Evolutionary conservation across 2,113 vertebrate genomes (phyloP).

Genomic region (Dasyprocta punctata): DNA sequence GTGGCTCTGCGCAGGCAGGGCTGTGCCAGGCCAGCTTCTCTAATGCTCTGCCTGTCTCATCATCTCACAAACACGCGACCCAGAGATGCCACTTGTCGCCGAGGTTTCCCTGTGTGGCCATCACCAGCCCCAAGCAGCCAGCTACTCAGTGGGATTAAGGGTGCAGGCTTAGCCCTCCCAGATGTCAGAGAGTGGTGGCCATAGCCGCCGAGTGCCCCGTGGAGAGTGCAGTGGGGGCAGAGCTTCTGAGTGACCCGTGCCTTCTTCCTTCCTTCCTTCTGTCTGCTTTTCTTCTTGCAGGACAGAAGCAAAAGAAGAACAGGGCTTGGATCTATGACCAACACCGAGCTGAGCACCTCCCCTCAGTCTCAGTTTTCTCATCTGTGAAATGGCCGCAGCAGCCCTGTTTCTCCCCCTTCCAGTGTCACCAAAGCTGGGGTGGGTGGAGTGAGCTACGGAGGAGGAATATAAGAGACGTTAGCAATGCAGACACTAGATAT

Average conservation of each 20-base stretch:
- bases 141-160: fast-evolving
- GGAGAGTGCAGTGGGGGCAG: fast-evolving
- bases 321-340: fast-evolving
- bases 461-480: fast-evolving
- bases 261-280: no score
- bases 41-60: not conserved
- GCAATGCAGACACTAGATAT: fast-evolving
- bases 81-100: not conserved
- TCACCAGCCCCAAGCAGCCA: not conserved
- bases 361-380: not conserved
- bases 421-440: not conserved
- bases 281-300: no score
- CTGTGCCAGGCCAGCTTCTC: not conserved
- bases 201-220: fast-evolving
- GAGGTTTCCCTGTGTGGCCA: not conserved
- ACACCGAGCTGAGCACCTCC: fast-evolving
- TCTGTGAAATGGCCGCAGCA: not conserved
- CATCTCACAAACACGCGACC: not conserved
- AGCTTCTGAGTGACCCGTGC: fast-evolving
- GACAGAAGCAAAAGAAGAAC: not conserved
- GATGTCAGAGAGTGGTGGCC: fast-evolving
- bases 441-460: not conserved
- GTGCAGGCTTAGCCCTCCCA: no score
- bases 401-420: not conserved
- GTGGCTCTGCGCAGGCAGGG: not conserved